Evolutionary conservation across 2,888 invertebrate genomes (phyloP), one percentile per base, ranked within the genome.

Genomic region (Ophioninae sp.): DNA sequence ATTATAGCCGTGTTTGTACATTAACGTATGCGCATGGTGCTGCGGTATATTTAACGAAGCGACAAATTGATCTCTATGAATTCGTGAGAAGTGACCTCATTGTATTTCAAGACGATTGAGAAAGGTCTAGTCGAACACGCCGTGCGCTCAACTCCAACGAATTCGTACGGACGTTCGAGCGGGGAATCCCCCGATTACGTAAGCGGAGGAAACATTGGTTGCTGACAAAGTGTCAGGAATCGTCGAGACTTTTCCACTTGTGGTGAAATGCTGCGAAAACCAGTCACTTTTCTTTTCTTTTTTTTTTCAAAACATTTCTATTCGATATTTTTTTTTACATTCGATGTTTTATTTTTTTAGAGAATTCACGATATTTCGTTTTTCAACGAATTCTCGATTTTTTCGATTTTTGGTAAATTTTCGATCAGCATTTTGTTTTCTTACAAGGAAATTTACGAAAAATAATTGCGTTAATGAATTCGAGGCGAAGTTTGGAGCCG

Each of bases 111-210:
- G 61, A 37, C 41, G 8, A 22, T 39, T 39, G 58, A 71, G 58
- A 71, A 56, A 51, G 51, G 23, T 56, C 61, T 22, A 63, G 63
- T 63, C 73, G 63, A 39, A 10, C 51, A 51, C 51, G 51, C 51
- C 17, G 51, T 13, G 51, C 51, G 51, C 51, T 51, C 51, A 10
- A 64, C 30, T 73, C n/a, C 37, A 30, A 63, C 73, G 44, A 22
- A 65, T 75, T 61, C 44, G 30, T 73, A 63, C 63, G 64, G 6
- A 44, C 51, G 44, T 44, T 44, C 63, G 44, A 44, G 63, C 58
- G 41, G 73, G 63, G 44, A 73, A 63, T 51, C 63, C 63, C 30
- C 63, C 51, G 61, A 37, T 73, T 73, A 73, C 44, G 63, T 73
- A 63, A 73, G 51, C 23, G 41, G 63, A 51, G 63, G 73, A 73